Conservation (phyloP, 1,140 invertebrate genomes). For the Coelopa frigida region DNA sequence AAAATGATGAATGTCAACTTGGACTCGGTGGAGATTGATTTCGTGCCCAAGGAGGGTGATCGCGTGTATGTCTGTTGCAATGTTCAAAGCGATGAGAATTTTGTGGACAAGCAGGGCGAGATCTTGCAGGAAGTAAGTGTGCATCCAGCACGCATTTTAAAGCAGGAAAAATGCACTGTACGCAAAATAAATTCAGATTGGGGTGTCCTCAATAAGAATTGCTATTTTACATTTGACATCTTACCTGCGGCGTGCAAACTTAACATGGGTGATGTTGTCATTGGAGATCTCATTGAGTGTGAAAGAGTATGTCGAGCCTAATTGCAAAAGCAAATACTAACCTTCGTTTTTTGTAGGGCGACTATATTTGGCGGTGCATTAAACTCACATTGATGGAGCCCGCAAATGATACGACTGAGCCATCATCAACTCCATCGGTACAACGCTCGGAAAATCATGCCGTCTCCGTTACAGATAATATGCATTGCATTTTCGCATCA, state of each 20-base stretch:
- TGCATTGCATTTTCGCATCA: conserved; percentile 36
- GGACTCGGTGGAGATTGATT: conserved; percentile 48
- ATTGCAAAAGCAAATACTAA: background rate
- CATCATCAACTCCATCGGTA: background rate
- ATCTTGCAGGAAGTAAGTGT: conserved; percentile 29
- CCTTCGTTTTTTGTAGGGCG: conserved; percentile 13
- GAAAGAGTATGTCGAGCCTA: conserved; percentile 21
- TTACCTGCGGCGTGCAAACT: conserved; percentile 13
- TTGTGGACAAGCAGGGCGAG: conserved; percentile 28
- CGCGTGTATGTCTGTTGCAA: conserved; percentile 25
- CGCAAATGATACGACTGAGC: conserved; percentile 15
- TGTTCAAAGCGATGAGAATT: conserved; percentile 27
- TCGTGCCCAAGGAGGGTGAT: conserved; percentile 43
- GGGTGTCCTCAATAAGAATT: conserved; percentile 13
- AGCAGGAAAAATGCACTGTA: conserved; percentile 18
- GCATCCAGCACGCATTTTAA: conserved; percentile 18
- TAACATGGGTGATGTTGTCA: conserved; percentile 28
- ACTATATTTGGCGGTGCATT: conserved; percentile 28
- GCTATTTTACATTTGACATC: conserved; percentile 23
- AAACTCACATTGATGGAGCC: conserved; percentile 24
- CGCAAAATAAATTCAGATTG: conserved; percentile 19
- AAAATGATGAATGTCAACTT: conserved; percentile 49
- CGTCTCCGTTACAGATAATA: conserved; percentile 43
- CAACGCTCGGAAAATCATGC: conserved; percentile 25
- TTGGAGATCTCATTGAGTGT: conserved; percentile 31